Conservation (phyloP, 2,888 invertebrate genomes). For the Ormyrus nitidulus region DNA sequence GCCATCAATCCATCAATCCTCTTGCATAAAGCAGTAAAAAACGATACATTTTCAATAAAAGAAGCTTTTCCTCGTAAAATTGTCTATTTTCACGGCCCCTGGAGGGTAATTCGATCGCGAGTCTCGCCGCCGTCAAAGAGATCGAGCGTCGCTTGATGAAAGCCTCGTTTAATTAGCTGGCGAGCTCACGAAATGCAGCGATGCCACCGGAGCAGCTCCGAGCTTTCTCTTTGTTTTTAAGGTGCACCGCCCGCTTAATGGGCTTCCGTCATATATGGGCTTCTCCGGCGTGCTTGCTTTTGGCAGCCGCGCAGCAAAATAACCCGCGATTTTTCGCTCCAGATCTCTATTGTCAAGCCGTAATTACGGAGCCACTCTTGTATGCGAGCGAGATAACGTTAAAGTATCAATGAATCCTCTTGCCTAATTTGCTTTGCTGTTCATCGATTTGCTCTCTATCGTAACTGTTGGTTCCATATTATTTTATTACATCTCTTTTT, state of each 20-base stretch:
- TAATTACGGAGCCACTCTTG: neutral
- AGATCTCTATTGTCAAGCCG: neutral
- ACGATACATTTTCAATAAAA: too few relatives aligned
- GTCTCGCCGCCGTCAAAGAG: neutral
- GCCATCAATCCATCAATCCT: too few relatives aligned
- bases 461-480: too few relatives aligned
- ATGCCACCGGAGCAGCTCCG: too few relatives aligned
- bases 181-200: neutral
- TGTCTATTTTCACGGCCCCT: neutral
- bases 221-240: constrained; percentile 49
- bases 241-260: constrained; percentile 54
- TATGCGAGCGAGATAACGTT: neutral
- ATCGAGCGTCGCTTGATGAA: constrained; percentile 55
- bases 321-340: neutral
- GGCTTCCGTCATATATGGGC: constrained; percentile 43
- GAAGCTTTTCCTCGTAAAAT: too few relatives aligned
- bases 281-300: too few relatives aligned
- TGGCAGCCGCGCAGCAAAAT: neutral
- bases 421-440: too few relatives aligned
- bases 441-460: too few relatives aligned
- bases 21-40: too few relatives aligned
- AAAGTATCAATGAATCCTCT: too few relatives aligned
- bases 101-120: constrained; percentile 4
- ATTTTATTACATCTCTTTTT: too few relatives aligned
- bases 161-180: constrained; percentile 60